A percentile compares a stretch with the other conserved stretches of the same genome.
Conservation (phyloP, 2,888 invertebrate genomes). For the Ophonus ardosiacus region DNA sequence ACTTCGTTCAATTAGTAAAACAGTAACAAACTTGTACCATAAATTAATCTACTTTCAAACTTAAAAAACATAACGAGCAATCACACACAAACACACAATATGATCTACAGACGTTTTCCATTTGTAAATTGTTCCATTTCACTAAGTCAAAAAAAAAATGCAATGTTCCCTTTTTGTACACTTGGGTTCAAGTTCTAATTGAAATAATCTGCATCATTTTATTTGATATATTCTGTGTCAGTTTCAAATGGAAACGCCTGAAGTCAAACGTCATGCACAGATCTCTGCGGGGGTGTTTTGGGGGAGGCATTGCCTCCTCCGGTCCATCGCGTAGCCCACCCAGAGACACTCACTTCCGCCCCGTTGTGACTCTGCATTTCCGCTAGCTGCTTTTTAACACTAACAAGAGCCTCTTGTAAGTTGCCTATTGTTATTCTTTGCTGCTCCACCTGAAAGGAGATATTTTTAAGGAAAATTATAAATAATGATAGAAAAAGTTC, state of each 20-base stretch:
- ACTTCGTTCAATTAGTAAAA: not conserved
- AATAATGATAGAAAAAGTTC: too few relatives aligned
- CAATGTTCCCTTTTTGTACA: too few relatives aligned
- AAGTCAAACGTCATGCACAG: conserved; percentile 73
- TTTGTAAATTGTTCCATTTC: too few relatives aligned
- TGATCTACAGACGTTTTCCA: not conserved
- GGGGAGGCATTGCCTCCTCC: conserved; percentile 69
- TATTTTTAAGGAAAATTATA: not conserved
- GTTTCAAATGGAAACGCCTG: too few relatives aligned
- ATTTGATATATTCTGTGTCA: too few relatives aligned
- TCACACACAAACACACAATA: conserved; percentile 20
- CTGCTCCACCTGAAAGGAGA: conserved; percentile 70
- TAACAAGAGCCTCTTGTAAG: conserved; percentile 73
- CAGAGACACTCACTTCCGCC: conserved; percentile 73
- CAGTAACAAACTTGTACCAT: conserved; percentile 5
- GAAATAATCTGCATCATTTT: too few relatives aligned
- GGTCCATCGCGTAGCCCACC: conserved; percentile 72
- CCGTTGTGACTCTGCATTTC: conserved; percentile 70
- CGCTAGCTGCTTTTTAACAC: conserved; percentile 72
- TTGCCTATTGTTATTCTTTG: conserved; percentile 72
- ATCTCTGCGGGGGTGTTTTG: conserved; percentile 67
- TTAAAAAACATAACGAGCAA: conserved; percentile 50
- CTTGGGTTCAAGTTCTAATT: too few relatives aligned
- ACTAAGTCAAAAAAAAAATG: too few relatives aligned
- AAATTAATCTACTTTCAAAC: not conserved